Conservation (phyloP, 2,888 invertebrate genomes). For the Nebria salina region DNA sequence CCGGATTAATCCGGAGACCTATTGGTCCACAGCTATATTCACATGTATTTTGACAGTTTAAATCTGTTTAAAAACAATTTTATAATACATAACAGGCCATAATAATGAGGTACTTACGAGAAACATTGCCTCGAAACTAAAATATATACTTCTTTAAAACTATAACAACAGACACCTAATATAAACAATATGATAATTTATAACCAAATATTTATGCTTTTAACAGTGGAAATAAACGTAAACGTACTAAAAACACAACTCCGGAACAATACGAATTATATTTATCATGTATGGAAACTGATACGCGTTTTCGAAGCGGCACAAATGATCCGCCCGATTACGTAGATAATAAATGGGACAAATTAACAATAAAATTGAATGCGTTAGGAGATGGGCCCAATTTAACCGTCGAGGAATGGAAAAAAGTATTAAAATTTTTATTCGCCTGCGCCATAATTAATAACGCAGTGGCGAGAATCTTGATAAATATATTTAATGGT, state of each 20-base stretch:
- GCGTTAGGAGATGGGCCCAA: not conserved
- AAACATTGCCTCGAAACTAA: not conserved
- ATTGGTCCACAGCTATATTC: not conserved
- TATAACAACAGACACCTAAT: too few species aligned
- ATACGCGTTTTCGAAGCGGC: not conserved
- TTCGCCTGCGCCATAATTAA: not conserved
- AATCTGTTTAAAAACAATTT: conserved; percentile 12
- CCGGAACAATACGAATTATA: not conserved
- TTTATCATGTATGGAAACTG: not conserved
- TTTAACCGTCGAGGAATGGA: not conserved
- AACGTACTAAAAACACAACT: not conserved
- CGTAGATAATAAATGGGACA: not conserved
- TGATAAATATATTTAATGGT: too few species aligned
- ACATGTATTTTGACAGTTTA: conserved; percentile 19
- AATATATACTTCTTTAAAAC: too few species aligned
- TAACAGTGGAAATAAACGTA: not conserved
- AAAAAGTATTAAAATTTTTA: not conserved
- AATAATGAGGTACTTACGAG: conserved; percentile 8
- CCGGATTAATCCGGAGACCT: too few species aligned
- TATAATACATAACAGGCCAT: not conserved
- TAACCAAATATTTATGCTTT: not conserved
- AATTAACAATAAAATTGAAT: not conserved
- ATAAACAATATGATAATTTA: too few species aligned
- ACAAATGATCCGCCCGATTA: not conserved
- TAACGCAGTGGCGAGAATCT: too few species aligned